These are phyloP conservation scores for Clepsis dumicolana DNA, from an alignment of 2,888 invertebrate species.

Conservation along the genomic window DNA sequence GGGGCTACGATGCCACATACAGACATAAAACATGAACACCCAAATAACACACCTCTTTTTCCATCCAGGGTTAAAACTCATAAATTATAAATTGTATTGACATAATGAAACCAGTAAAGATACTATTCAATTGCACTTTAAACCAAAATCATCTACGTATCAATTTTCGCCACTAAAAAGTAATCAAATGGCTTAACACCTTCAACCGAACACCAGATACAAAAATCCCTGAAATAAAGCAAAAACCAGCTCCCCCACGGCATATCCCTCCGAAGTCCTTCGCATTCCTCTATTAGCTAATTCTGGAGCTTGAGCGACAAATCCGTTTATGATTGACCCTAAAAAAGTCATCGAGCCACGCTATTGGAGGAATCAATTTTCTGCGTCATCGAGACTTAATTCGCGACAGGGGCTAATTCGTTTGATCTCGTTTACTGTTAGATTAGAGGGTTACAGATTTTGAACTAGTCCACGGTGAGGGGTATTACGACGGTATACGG, in stretches of 20 bases:
- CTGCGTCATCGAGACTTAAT: conserved; percentile 40
- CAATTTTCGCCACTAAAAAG: neutral
- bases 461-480: conserved; percentile 7
- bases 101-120: no score
- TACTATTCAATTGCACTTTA: no score
- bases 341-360: conserved; percentile 36
- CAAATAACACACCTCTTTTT: no score
- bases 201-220: neutral
- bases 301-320: conserved; percentile 31
- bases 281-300: conserved; percentile 24
- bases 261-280: conserved; percentile 1
- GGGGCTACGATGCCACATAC: no score
- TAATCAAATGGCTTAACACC: neutral
- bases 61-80: no score
- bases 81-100: no score
- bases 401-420: conserved; percentile 20
- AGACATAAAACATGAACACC: no score
- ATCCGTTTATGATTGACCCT: conserved; percentile 42
- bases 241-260: neutral
- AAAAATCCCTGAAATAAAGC: conserved; percentile 1
- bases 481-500: neutral
- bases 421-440: conserved; percentile 16
- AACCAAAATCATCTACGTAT: no score
- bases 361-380: conserved; percentile 42
- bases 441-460: conserved; percentile 27